A percentile compares a stretch with the other conserved stretches of the same genome.
Conservation (phyloP, 2,797 vertebrate species). For the Limnodromus scolopaceus region DNA sequence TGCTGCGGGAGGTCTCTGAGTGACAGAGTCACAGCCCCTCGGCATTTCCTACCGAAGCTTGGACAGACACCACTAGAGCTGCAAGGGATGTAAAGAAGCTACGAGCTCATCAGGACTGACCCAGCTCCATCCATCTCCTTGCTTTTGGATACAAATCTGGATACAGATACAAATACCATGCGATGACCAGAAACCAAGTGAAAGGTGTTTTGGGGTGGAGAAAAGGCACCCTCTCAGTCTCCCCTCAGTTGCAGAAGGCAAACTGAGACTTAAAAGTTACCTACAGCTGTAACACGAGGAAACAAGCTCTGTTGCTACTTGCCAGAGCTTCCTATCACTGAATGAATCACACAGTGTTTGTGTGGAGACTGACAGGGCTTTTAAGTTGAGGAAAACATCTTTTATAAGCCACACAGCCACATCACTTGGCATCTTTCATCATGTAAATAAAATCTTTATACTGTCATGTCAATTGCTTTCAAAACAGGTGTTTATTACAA, state of each 20-base stretch:
- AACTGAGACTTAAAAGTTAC: neutral
- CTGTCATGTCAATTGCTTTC: neutral
- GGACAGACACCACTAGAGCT: neutral
- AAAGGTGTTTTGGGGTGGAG: neutral
- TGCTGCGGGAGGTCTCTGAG: neutral
- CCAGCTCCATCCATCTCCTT: neutral
- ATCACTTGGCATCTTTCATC: neutral
- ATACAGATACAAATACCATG: neutral
- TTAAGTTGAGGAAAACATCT: neutral
- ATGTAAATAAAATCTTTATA: neutral
- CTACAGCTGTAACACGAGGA: neutral
- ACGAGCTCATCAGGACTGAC: neutral
- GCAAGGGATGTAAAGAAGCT: neutral
- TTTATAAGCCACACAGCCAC: neutral
- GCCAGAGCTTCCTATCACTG: neutral
- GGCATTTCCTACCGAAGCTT: neutral
- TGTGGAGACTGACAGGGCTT: neutral
- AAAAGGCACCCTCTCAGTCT: accelerated
- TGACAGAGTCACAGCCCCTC: neutral
- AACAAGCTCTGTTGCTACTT: neutral
- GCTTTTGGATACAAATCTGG: neutral
- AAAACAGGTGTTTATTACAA: neutral
- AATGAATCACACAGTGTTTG: neutral
- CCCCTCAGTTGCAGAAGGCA: neutral
- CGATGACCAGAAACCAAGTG: neutral